Evolutionary conservation across 2,888 invertebrate genomes (phyloP).

Genomic region (Torymus tubicola): DNA sequence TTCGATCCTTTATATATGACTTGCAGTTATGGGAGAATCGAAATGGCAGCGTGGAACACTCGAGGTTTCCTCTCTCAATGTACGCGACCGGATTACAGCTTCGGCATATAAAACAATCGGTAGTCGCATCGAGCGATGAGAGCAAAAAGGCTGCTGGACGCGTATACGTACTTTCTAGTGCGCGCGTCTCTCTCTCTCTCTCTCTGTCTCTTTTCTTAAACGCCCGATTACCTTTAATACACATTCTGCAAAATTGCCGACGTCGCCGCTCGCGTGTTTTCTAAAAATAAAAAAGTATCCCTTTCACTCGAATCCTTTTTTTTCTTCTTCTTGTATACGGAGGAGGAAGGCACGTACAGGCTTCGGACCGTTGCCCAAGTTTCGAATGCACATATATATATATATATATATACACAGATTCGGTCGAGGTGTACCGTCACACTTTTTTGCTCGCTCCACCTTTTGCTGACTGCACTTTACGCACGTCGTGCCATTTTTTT

Average conservation of each 20-base stretch:
- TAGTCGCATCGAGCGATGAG: no score
- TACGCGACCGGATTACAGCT: no score
- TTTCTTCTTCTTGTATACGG: not conserved
- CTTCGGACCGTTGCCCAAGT: slow-evolving; percentile 17
- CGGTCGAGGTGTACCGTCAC: no score
- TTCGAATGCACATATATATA: not conserved
- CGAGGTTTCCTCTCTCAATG: not conserved
- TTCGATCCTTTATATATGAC: slow-evolving; percentile 25
- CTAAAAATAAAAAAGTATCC: slow-evolving; percentile 44
- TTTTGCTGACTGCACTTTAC: not conserved
- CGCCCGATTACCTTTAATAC: slow-evolving; percentile 37
- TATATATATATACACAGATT: no score
- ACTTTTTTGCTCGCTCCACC: not conserved
- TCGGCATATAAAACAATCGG: no score
- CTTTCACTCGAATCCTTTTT: slow-evolving; percentile 28
- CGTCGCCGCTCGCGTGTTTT: slow-evolving; percentile 7
- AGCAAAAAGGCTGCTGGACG: no score
- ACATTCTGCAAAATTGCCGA: slow-evolving; percentile 33
- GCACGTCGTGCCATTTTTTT: slow-evolving; percentile 18
- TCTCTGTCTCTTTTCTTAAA: not conserved
- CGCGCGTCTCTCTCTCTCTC: not conserved
- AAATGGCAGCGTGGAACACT: not conserved
- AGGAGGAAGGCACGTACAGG: slow-evolving; percentile 17
- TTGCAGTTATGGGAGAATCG: slow-evolving; percentile 19
- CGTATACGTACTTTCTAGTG: not conserved